Evolutionary conservation across 2,888 invertebrate species (phyloP).

Genomic region (Hyposoter didymator): DNA sequence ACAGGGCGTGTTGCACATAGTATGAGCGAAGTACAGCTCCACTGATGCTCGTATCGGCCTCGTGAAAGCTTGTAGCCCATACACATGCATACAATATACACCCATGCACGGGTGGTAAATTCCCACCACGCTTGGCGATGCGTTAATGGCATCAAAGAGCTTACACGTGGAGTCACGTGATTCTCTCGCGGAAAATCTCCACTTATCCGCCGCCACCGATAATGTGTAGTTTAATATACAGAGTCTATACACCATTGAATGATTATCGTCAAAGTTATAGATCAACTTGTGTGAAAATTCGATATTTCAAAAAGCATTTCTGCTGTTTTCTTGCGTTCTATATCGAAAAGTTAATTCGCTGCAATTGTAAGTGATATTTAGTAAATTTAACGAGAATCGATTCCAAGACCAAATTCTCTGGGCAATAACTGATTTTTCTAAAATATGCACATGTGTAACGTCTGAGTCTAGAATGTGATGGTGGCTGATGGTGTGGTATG

Average conservation of each 20-base stretch:
- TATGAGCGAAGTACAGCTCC: constrained; percentile 52
- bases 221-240: constrained; percentile 35
- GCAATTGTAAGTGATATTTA: neutral
- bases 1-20: constrained; percentile 27
- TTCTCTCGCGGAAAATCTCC: constrained; percentile 59
- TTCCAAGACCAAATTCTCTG: neutral
- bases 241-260: constrained; percentile 19
- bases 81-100: constrained; percentile 14
- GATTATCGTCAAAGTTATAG: neutral
- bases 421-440: constrained; percentile 2
- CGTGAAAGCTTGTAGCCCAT: constrained; percentile 59
- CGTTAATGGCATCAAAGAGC: constrained; percentile 68
- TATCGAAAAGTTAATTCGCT: neutral
- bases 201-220: constrained; percentile 49
- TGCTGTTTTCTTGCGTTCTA: neutral
- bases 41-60: constrained; percentile 56
- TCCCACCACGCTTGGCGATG: constrained; percentile 59
- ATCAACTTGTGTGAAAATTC: neutral
- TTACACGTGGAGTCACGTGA: constrained; percentile 65
- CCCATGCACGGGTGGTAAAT: constrained; percentile 20
- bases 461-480: constrained; percentile 13
- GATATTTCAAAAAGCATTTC: neutral
- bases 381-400: neutral
- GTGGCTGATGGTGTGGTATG: constrained; percentile 34
- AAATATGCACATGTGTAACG: constrained; percentile 21